These are phyloP conservation scores for Spea multiplicata DNA, from an alignment of 2,113 vertebrate genomes.

Conservation along the genomic window DNA sequence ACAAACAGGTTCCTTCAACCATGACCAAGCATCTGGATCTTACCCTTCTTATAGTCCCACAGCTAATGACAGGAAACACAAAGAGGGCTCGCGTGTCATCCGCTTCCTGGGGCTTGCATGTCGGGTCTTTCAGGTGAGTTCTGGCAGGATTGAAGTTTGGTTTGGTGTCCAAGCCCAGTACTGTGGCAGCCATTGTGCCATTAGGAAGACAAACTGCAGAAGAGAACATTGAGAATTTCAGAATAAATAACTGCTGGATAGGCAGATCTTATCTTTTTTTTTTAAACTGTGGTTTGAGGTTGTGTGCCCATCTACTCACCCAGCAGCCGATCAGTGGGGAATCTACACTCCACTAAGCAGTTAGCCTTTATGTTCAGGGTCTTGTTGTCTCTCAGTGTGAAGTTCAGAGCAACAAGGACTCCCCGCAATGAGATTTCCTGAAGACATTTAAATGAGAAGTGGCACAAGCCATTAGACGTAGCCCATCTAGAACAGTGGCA, in stretches of 20 bases:
- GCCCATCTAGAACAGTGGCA: background rate
- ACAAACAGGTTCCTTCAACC: no score
- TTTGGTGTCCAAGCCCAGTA: conserved; percentile 51
- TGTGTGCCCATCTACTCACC: conserved; percentile 17
- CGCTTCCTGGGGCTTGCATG: conserved; percentile 56
- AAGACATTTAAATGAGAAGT: background rate
- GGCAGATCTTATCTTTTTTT: background rate
- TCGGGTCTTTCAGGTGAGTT: conserved; percentile 51
- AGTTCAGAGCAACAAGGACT: conserved; percentile 17
- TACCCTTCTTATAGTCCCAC: conserved; percentile 63
- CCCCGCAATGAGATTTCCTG: conserved; percentile 30
- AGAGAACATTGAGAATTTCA: background rate
- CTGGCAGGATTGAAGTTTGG: conserved; percentile 40
- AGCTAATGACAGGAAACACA: conserved; percentile 57
- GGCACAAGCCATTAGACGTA: background rate
- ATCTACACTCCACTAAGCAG: background rate
- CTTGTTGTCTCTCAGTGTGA: conserved; percentile 37
- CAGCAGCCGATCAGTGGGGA: conserved; percentile 29
- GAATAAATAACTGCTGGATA: background rate
- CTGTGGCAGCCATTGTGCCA: conserved; percentile 61
- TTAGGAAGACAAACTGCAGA: conserved; percentile 62
- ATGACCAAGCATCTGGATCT: background rate
- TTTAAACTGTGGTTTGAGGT: no score
- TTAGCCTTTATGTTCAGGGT: background rate
- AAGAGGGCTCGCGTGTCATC: conserved; percentile 60